Conservation (phyloP, 2,888 invertebrate species). For the Drosophila pullipes region DNA sequence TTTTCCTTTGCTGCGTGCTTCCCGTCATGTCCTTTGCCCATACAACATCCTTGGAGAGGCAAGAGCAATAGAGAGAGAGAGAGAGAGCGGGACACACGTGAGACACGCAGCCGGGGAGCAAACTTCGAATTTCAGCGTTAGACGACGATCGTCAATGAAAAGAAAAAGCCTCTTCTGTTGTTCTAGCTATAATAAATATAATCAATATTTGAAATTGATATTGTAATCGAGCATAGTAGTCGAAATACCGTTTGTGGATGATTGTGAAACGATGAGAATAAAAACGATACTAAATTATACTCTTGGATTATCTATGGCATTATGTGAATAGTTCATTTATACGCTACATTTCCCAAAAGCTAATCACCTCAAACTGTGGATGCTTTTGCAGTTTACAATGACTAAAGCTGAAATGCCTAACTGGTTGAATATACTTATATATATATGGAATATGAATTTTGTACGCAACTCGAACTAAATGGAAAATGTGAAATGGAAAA, state of each 20-base stretch:
- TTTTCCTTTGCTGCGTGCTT: conserved; percentile 53
- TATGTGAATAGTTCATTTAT: not conserved
- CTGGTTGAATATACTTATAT: not conserved
- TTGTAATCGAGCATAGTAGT: conserved; percentile 76
- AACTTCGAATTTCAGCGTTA: conserved; percentile 52
- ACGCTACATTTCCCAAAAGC: not conserved
- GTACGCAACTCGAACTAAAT: not conserved
- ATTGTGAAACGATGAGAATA: conserved; percentile 79
- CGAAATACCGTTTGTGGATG: conserved; percentile 76
- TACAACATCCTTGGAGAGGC: conserved; percentile 35
- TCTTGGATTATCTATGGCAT: conserved; percentile 32
- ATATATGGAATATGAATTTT: not conserved
- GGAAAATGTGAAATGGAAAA: not conserved
- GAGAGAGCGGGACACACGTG: conserved; percentile 60
- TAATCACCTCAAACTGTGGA: not conserved
- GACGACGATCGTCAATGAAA: conserved; percentile 30
- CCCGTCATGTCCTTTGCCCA: conserved; percentile 42
- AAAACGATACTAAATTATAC: conserved; percentile 80
- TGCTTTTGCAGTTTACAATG: not conserved
- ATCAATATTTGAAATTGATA: conserved; percentile 70
- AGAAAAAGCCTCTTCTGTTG: conserved; percentile 23
- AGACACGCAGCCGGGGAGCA: conserved; percentile 28
- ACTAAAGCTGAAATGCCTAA: not conserved
- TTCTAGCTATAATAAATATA: conserved; percentile 50
- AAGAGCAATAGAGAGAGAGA: conserved; percentile 62